Evolutionary conservation across 1,140 invertebrate species (phyloP).

Genomic region (Oncopeltus fasciatus): DNA sequence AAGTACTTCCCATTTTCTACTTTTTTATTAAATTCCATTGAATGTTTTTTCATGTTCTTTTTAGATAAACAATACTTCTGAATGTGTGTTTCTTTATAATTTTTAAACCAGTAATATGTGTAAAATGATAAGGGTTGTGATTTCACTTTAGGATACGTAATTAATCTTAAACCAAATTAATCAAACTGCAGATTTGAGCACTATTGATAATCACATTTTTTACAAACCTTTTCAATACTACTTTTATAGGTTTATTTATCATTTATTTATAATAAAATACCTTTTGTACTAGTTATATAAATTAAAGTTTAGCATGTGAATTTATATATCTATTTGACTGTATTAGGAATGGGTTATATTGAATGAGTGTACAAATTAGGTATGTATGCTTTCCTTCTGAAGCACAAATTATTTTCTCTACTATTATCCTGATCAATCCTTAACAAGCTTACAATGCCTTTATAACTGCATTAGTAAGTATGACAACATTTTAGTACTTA

Average conservation of each 20-base stretch:
- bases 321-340: not conserved
- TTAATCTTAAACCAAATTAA: slow-evolving; percentile 1
- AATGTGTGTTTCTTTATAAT: not conserved
- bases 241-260: slow-evolving; percentile 3
- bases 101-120: not conserved
- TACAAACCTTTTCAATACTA: slow-evolving; percentile 7
- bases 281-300: slow-evolving; percentile 5
- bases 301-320: slow-evolving; percentile 2
- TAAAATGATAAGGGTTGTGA: slow-evolving; percentile 8
- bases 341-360: slow-evolving; percentile 5
- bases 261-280: not conserved
- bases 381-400: not conserved
- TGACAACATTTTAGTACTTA: not conserved
- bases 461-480: not conserved
- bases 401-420: slow-evolving; percentile 9
- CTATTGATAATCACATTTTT: slow-evolving; percentile 8
- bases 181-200: slow-evolving; percentile 6
- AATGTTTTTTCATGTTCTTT: not conserved
- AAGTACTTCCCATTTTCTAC: not conserved
- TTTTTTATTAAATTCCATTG: not conserved
- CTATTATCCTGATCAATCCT: not conserved
- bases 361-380: slow-evolving; percentile 4
- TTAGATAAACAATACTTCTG: not conserved
- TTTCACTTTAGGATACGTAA: slow-evolving; percentile 6
- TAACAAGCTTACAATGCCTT: slow-evolving; percentile 3